Evolutionary conservation across 1,140 invertebrate genomes (phyloP).

Genomic region (Leptinotarsa undecemlineata): DNA sequence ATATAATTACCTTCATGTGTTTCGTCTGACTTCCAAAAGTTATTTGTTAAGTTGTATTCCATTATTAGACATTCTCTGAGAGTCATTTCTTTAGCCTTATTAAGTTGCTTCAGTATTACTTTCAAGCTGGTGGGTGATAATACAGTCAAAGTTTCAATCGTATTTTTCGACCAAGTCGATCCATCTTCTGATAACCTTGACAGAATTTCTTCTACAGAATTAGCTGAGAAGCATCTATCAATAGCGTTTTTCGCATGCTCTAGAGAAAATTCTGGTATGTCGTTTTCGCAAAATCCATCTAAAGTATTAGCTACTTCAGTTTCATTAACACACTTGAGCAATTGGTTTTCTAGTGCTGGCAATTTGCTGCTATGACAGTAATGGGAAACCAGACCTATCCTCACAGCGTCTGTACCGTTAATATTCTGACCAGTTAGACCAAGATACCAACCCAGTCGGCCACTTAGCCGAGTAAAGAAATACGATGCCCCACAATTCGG

Average conservation of each 20-base stretch:
- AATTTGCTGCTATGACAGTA: slow-evolving; percentile 75
- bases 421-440: slow-evolving; percentile 87
- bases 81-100: slow-evolving; percentile 72
- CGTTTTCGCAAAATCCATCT: slow-evolving; percentile 60
- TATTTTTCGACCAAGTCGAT: slow-evolving; percentile 78
- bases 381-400: slow-evolving; percentile 93
- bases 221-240: slow-evolving; percentile 75
- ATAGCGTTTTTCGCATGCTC: slow-evolving; percentile 77
- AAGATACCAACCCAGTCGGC: slow-evolving; percentile 87
- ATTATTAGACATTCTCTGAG: slow-evolving; percentile 86
- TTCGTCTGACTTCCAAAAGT: slow-evolving; percentile 72
- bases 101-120: slow-evolving; percentile 78
- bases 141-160: slow-evolving; percentile 68
- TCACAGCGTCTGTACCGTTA: slow-evolving; percentile 83
- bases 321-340: slow-evolving; percentile 66
- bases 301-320: slow-evolving; percentile 64
- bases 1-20: slow-evolving; percentile 82
- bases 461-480: slow-evolving; percentile 85
- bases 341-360: slow-evolving; percentile 66
- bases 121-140: slow-evolving; percentile 95
- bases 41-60: slow-evolving; percentile 84
- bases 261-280: slow-evolving; percentile 72
- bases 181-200: slow-evolving; percentile 73
- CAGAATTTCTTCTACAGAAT: slow-evolving; percentile 83
- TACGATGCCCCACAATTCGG: slow-evolving; percentile 95